phyloP scores from a whole-genome alignment of 2,797 vertebrate species.

The Enteromius afrohamiltoni region DNA sequence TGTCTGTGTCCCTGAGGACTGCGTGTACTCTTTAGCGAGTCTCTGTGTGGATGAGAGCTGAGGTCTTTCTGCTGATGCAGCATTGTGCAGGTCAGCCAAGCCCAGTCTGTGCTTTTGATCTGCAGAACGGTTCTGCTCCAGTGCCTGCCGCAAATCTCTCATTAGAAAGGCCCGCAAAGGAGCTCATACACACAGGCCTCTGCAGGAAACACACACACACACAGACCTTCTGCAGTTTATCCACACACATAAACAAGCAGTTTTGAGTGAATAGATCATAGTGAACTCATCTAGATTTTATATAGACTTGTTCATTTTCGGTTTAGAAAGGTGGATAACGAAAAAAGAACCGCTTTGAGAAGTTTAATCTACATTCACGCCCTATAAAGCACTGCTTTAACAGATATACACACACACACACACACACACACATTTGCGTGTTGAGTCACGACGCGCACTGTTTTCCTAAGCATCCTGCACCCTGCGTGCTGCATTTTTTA shows the following conservation, averaged over 20 bases:
- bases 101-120: constrained; percentile 49
- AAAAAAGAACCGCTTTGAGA: background rate
- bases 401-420: background rate
- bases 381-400: background rate
- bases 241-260: background rate
- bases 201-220: background rate
- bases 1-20: constrained; percentile 16
- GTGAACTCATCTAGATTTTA: background rate
- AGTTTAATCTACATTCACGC: background rate
- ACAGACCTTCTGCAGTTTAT: background rate
- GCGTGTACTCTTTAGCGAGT: constrained; percentile 44
- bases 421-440: background rate
- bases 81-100: constrained; percentile 45
- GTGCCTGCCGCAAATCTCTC: constrained; percentile 64
- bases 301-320: background rate
- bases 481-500: background rate
- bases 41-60: constrained; percentile 23
- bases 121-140: constrained; percentile 71
- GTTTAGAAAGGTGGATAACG: background rate
- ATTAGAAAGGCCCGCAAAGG: constrained; percentile 20
- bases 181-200: constrained; percentile 13
- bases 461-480: background rate
- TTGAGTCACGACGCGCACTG: background rate
- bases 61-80: constrained; percentile 56
- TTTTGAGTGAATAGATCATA: background rate